Evolutionary conservation across 2,797 vertebrate genomes (phyloP).

Genomic region (Linurgus olivaceus): DNA sequence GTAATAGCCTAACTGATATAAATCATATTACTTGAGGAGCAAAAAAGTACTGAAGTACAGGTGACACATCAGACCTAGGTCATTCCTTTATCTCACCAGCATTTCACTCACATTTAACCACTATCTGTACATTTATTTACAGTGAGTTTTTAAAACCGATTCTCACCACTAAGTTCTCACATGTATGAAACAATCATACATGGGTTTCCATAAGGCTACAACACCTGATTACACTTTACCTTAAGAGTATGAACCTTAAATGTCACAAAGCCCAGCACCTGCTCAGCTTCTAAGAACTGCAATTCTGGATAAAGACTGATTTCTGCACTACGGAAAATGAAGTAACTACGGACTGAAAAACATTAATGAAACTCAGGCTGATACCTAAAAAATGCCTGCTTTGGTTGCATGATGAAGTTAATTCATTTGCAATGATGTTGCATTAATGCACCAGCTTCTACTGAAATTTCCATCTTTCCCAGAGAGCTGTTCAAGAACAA

Average conservation of each 20-base stretch:
- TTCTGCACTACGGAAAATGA: not conserved
- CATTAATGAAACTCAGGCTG: not conserved
- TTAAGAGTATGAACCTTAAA: not conserved
- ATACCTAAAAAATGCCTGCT: not conserved
- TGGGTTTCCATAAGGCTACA: not conserved
- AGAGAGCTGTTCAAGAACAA: not conserved
- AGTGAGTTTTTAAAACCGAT: not conserved
- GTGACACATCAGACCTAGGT: not conserved
- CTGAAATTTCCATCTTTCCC: not conserved
- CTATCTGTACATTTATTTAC: not conserved
- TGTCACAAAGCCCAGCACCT: not conserved
- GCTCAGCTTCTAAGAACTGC: not conserved
- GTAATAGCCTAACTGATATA: not conserved
- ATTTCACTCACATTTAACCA: not conserved
- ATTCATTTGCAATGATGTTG: not conserved
- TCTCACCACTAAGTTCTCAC: not conserved
- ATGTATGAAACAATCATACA: fast-evolving
- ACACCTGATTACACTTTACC: not conserved
- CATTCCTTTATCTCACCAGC: not conserved
- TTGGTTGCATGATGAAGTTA: not conserved
- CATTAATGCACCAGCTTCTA: not conserved
- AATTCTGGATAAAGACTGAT: not conserved
- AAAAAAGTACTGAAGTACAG: not conserved
- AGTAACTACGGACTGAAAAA: not conserved
- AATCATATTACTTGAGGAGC: not conserved